Evolutionary conservation across 2,113 vertebrate species (phyloP), one percentile per base, ranked within the genome.

Genomic region (Melanotaenia duboulayi): DNA sequence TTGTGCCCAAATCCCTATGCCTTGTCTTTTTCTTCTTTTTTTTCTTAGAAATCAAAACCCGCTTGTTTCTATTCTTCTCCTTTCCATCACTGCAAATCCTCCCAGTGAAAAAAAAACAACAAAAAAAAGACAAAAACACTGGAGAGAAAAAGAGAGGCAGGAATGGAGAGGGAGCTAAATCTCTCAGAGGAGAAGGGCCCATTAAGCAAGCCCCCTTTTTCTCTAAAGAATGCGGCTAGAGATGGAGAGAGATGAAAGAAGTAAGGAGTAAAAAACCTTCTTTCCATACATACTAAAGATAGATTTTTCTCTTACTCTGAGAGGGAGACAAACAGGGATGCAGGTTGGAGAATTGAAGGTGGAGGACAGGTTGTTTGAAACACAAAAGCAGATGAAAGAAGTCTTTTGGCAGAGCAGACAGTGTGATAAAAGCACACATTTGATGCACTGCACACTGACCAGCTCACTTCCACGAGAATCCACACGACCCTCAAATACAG

Each of bases 321-420:
- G 74, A 88, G 65, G 61, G 71, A 49, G 71, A 52, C 81, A 80
- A 81, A 85, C 80, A 68, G 84, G 76, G 75, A 86, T 81, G 76
- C 81, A 82, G 86, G 76, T 78, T 65, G 70, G 54, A 72, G 71
- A 50, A 69, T 25, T 50, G 75, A 75, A 66, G 67, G 77, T 82
- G 74, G 79, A 85, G 84, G 81, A 77, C 82, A 86, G 89, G 82
- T 85, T 88, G 80, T 92, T 90, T 90, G 39, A 86, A 91, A 90
- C 80, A 84, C 81, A 91, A 80, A 80, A 85, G 85, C 82, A 87
- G 80, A 92, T 91, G 82, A 92, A 91, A 92, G 86, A 78, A 73
- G 62, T 62, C 68, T 82, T 73, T 87, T 85, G 63, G 76, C 78
- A 87, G 86, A 81, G 82, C 39, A 68, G 85, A 85, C 78, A 78